Evolutionary conservation across 2,113 vertebrate species (phyloP).

Genomic region (Astur gentilis): DNA sequence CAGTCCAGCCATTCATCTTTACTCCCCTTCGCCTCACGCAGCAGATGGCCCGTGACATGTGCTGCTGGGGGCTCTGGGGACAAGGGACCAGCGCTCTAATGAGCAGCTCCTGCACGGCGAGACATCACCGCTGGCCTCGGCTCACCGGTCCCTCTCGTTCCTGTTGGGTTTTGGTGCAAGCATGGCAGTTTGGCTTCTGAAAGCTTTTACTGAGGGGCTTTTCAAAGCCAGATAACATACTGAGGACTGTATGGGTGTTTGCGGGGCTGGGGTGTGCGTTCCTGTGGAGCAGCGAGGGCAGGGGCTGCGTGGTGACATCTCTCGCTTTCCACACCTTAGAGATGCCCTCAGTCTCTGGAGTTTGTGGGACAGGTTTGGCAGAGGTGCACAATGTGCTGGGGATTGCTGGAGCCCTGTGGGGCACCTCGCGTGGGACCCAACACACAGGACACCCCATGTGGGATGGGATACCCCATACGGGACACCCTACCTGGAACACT

Average conservation of each 20-base stretch:
- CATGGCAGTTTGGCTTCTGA: neutral
- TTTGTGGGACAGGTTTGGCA: neutral
- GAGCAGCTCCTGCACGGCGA: neutral
- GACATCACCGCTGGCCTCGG: rapidly evolving
- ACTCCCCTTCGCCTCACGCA: no score
- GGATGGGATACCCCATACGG: rapidly evolving
- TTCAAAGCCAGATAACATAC: neutral
- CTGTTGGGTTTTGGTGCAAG: neutral
- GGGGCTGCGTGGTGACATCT: neutral
- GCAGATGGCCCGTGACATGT: neutral
- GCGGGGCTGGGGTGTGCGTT: rapidly evolving
- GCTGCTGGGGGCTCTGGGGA: neutral
- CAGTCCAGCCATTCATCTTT: neutral
- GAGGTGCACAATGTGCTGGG: neutral
- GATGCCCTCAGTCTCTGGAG: neutral
- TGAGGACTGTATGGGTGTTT: neutral
- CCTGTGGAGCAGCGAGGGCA: neutral
- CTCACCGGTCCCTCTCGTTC: rapidly evolving
- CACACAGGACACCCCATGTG: rapidly evolving
- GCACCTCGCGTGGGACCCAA: rapidly evolving
- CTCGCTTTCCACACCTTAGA: neutral
- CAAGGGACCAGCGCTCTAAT: neutral
- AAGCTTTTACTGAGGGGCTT: neutral
- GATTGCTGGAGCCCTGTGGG: neutral
- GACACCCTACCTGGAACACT: no score